A percentile compares a stretch with the other conserved stretches of the same genome.
Evolutionary conservation across 2,113 vertebrate genomes (phyloP).

Genomic region (Campylomormyrus numenius): DNA sequence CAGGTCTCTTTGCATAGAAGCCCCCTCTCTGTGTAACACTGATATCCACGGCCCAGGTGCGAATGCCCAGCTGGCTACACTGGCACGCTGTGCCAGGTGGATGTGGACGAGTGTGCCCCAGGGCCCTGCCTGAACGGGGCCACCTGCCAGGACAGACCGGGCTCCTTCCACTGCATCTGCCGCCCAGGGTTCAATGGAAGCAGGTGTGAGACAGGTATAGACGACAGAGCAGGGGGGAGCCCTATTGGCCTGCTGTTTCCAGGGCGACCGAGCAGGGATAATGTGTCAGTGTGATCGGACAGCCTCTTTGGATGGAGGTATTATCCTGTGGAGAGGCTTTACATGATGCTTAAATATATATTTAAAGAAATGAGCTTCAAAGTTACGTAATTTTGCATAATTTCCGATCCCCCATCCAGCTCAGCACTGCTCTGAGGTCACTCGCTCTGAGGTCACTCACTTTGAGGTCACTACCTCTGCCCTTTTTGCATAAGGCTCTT

Average conservation of each 20-base stretch:
- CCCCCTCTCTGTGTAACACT: not conserved
- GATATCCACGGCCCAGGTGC: slow-evolving; percentile 60
- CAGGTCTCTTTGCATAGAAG: not conserved
- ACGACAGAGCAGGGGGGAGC: slow-evolving; percentile 42
- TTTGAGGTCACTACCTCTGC: not conserved
- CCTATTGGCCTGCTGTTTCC: not conserved
- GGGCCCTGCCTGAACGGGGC: slow-evolving; percentile 86
- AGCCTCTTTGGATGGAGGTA: not conserved
- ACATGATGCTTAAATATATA: not conserved
- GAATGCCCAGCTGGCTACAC: slow-evolving; percentile 77
- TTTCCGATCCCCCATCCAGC: not conserved
- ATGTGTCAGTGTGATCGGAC: not conserved
- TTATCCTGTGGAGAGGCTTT: not conserved
- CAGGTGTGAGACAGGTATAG: slow-evolving; percentile 99
- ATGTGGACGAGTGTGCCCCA: slow-evolving; percentile 84
- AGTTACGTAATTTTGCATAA: not conserved
- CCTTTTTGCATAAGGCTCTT: slow-evolving; percentile 12
- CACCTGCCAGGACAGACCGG: slow-evolving; percentile 80
- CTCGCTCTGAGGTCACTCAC: not conserved
- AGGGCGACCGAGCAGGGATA: not conserved
- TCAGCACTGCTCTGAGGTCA: not conserved
- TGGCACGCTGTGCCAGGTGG: slow-evolving; percentile 73
- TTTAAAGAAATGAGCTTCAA: not conserved
- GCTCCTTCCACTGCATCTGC: slow-evolving; percentile 83
- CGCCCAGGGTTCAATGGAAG: slow-evolving; percentile 94